Evolutionary conservation across 2,888 invertebrate species (phyloP).

Genomic region (Sarcophaga rosellei): DNA sequence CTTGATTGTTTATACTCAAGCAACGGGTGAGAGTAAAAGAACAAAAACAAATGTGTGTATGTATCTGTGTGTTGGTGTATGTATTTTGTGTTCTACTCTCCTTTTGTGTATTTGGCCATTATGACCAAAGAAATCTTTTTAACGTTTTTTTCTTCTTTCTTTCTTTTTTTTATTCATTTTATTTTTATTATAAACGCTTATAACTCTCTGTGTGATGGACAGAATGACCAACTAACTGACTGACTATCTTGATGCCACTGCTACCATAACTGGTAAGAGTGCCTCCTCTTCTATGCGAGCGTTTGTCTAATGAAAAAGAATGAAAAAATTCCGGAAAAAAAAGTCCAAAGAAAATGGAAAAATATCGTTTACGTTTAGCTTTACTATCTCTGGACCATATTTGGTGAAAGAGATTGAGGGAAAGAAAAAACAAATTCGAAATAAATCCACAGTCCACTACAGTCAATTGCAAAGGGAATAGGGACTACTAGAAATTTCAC

Average conservation of each 20-base stretch:
- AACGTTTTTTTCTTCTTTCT: background rate
- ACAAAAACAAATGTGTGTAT: too few species aligned
- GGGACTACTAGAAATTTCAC: too few species aligned
- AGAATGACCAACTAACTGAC: constrained; percentile 9
- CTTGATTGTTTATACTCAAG: constrained; percentile 1
- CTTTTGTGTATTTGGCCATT: constrained; percentile 1
- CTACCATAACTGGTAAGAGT: background rate
- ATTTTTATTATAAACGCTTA: background rate
- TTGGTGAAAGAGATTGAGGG: too few species aligned
- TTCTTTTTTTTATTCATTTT: constrained; percentile 1
- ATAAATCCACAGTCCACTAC: too few species aligned
- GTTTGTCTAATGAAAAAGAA: background rate
- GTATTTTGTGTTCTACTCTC: background rate
- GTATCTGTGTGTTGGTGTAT: too few species aligned
- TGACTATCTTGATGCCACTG: constrained; percentile 2
- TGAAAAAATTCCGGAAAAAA: background rate
- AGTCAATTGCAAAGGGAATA: background rate
- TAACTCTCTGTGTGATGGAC: background rate
- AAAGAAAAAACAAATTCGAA: too few species aligned
- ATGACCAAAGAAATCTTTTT: constrained; percentile 22
- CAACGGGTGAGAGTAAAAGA: constrained; percentile 7
- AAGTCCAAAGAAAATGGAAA: background rate
- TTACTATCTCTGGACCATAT: background rate
- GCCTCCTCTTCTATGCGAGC: background rate
- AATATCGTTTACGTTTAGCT: background rate